Base-by-base conservation (phyloP, 2,113 vertebrate genomes). In the Paralichthys olivaceus region DNA sequence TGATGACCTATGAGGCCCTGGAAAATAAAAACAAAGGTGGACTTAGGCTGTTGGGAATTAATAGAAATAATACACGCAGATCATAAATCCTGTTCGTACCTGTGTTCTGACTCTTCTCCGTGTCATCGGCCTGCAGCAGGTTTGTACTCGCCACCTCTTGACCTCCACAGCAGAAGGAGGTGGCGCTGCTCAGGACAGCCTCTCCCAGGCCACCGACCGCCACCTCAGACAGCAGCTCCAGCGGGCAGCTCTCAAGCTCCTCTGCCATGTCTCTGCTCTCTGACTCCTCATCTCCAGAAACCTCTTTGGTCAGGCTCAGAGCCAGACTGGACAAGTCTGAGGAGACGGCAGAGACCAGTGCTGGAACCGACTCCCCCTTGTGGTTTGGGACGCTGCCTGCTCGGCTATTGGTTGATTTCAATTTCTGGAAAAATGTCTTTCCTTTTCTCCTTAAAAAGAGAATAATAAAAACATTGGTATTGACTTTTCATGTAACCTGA, bases 81-180 rank as follows among this genome's bases (percentile, higher is more conserved):
- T 26, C 2, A 2, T 20, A 6, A 12, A 51, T 60, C 34, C 22
- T 2, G 43, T 32, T 34, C 28, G 15, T 69, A 94, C 93, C 91
- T 74, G 87, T 49, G 9, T 63, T 69, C 45, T 72, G 79, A 65
- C 63, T 81, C 72, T 77, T 83, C 51, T 72, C 71, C 1, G 20
- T 22, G 22, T 71, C 79, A 2, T 51, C 62, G 3, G 54, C 0
- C 14, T 55, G 70, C 22, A 23, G 69, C 57, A 19, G 68, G 40
- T 84, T 82, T 65, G 57, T 66, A 20, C 71, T 57, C 0, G 40
- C 62, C 2, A 4, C 45, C n/a, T 91, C 91, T 58, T 81, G 88
- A 75, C 83, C 91, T 73, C 89, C 93, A 47, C 92, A 94, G 69
- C 93, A 94, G 88, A 93, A 93, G 69, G 90, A 91, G 80, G 93